A percentile compares a stretch with the other conserved stretches of the same genome.
phyloP scores from a whole-genome alignment of 2,888 invertebrate species.

The Listrodromus nycthemerus region DNA sequence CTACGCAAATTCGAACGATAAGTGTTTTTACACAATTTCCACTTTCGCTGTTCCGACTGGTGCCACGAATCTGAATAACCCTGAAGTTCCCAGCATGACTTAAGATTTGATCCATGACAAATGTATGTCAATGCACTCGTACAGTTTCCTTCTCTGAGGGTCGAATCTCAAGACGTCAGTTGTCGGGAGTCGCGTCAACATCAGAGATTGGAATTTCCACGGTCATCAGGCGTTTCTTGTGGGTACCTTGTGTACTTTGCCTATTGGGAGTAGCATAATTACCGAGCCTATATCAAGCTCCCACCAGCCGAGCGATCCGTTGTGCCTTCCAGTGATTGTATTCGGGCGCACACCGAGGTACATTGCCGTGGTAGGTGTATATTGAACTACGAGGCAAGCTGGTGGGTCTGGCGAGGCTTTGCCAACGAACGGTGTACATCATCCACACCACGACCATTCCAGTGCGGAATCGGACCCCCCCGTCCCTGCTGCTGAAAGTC shows the following conservation, averaged over 20 bases:
- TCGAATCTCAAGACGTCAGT: neutral
- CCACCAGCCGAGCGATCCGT: constrained; percentile 15
- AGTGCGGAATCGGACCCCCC: constrained; percentile 8
- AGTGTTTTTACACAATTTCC: neutral
- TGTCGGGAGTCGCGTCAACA: neutral
- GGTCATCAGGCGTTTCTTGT: constrained; percentile 1
- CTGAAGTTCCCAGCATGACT: too few relatives aligned
- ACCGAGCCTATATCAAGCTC: constrained; percentile 59
- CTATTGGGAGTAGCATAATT: constrained; percentile 70
- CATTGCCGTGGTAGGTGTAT: constrained; percentile 21
- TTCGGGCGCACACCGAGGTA: neutral
- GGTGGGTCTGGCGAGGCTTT: constrained; percentile 14
- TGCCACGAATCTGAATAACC: neutral
- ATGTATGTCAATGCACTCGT: too few relatives aligned
- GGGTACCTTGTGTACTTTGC: constrained; percentile 27
- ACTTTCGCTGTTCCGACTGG: neutral
- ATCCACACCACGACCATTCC: constrained; percentile 48
- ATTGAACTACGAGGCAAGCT: constrained; percentile 37
- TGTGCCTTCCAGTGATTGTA: constrained; percentile 15
- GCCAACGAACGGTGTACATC: constrained; percentile 38
- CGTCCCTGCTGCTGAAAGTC: neutral
- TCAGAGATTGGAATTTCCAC: neutral
- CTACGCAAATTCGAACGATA: neutral
- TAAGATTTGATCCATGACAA: too few relatives aligned
- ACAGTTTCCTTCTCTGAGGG: too few relatives aligned